A percentile compares a stretch with the other conserved stretches of the same genome.
Evolutionary conservation across 2,888 invertebrate genomes (phyloP).

Genomic region (Drosophila neoperkinsi): DNA sequence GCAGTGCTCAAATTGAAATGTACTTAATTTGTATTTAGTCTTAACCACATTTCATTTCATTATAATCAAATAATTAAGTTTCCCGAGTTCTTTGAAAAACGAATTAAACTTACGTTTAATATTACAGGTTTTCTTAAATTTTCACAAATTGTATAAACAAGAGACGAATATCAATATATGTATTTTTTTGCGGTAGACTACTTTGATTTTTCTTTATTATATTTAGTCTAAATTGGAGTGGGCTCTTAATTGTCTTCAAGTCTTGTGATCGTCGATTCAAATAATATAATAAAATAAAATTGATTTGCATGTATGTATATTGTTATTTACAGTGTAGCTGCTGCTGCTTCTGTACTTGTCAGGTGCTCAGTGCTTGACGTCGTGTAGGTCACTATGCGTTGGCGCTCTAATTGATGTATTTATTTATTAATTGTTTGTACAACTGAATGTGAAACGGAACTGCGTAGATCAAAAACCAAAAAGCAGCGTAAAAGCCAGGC

Average conservation of each 20-base stretch:
- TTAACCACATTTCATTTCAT: background rate
- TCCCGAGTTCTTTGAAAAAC: background rate
- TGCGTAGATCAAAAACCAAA: conserved; percentile 30
- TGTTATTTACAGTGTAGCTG: conserved; percentile 22
- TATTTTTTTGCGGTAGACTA: background rate
- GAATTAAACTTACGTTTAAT: background rate
- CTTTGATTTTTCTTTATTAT: background rate
- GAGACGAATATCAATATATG: background rate
- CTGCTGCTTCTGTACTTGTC: conserved; percentile 31
- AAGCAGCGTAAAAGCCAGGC: conserved; percentile 1
- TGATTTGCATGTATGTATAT: background rate
- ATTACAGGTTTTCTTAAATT: background rate
- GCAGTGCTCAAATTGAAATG: background rate
- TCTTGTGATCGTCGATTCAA: background rate
- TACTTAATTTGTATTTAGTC: background rate
- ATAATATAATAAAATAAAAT: background rate
- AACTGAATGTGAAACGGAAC: conserved; percentile 63
- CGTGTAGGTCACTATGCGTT: conserved; percentile 76
- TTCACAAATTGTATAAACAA: background rate
- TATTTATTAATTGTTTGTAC: conserved; percentile 62
- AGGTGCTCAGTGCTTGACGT: conserved; percentile 28
- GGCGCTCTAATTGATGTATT: conserved; percentile 78
- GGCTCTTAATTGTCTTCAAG: no score
- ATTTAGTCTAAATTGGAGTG: background rate
- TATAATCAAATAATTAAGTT: background rate